These are phyloP conservation scores for Nematolebias whitei DNA, from an alignment of 2,113 vertebrate species.

Conservation along the genomic window DNA sequence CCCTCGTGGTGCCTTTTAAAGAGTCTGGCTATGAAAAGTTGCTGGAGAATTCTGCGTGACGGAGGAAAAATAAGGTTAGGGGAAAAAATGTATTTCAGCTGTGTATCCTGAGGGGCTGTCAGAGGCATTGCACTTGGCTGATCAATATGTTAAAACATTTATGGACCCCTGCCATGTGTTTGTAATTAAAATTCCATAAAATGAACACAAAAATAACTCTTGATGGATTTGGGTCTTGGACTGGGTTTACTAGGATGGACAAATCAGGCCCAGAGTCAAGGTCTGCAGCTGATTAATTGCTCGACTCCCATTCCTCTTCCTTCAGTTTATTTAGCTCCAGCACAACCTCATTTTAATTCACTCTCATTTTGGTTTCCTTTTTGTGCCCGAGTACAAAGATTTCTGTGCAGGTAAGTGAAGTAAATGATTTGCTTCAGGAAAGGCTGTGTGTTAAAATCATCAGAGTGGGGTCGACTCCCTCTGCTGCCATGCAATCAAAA, in stretches of 20 bases:
- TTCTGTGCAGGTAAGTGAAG: constrained; percentile 40
- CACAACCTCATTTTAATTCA: constrained; percentile 17
- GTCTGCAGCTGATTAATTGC: constrained; percentile 52
- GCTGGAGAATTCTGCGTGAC: constrained; percentile 20
- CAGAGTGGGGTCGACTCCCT: constrained; percentile 15
- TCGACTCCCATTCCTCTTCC: constrained; percentile 26
- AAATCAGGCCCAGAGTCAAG: constrained; percentile 44
- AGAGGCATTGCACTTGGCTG: constrained; percentile 16
- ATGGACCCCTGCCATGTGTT: constrained; percentile 58
- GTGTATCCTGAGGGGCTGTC: constrained; percentile 21
- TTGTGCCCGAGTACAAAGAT: constrained; percentile 1
- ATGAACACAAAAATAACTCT: constrained; percentile 44
- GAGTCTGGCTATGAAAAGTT: constrained; percentile 15
- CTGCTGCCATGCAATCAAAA: constrained; percentile 47
- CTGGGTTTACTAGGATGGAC: constrained; percentile 35
- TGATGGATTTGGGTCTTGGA: constrained; percentile 47
- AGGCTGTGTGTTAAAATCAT: constrained; percentile 51
- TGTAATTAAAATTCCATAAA: constrained; percentile 71
- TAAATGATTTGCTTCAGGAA: constrained; percentile 32
- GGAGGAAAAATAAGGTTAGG: constrained; percentile 5
- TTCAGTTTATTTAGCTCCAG: background rate
- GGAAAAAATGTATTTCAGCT: constrained; percentile 12
- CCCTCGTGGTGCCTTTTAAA: constrained; percentile 31
- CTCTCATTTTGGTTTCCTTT: background rate
- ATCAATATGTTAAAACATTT: constrained; percentile 70